Percentiles rank a stretch among this genome's conserved stretches.
These are phyloP conservation scores for Sminthurides aquaticus DNA, from an alignment of 2,888 invertebrate species.

Conservation along the genomic window DNA sequence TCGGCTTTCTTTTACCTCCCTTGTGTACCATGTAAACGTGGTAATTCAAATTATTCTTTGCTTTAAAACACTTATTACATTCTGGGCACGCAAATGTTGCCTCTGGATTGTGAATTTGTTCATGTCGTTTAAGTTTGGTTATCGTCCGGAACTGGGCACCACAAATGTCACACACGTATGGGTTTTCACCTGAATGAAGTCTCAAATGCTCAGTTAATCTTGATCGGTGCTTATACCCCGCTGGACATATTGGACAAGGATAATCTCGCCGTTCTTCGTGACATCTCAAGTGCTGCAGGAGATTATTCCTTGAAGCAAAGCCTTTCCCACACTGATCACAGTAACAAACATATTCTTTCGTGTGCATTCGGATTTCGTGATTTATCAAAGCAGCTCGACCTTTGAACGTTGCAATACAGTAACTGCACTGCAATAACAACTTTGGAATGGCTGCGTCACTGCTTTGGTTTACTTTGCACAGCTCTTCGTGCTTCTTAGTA, in stretches of 20 bases:
- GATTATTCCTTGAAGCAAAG: neutral
- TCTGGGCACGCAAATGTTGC: neutral
- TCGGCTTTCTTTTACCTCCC: too few species aligned
- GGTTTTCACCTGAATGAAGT: neutral
- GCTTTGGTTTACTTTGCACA: neutral
- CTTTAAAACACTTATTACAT: neutral
- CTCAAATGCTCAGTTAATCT: neutral
- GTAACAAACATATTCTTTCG: neutral
- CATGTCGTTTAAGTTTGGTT: neutral
- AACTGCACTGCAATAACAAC: neutral
- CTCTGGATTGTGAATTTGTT: neutral
- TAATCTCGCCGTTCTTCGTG: neutral
- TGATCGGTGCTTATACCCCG: neutral
- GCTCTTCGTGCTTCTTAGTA: neutral
- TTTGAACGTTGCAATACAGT: neutral
- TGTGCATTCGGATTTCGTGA: neutral
- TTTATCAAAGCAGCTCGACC: neutral
- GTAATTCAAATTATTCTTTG: neutral
- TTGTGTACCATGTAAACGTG: neutral
- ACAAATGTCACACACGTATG: neutral
- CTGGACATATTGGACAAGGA: neutral
- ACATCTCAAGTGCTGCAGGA: neutral
- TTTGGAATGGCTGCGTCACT: neutral
- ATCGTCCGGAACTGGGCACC: neutral
- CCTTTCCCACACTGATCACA: neutral